Conservation (phyloP, 2,113 vertebrate genomes). For the Ranitomeya imitator region DNA sequence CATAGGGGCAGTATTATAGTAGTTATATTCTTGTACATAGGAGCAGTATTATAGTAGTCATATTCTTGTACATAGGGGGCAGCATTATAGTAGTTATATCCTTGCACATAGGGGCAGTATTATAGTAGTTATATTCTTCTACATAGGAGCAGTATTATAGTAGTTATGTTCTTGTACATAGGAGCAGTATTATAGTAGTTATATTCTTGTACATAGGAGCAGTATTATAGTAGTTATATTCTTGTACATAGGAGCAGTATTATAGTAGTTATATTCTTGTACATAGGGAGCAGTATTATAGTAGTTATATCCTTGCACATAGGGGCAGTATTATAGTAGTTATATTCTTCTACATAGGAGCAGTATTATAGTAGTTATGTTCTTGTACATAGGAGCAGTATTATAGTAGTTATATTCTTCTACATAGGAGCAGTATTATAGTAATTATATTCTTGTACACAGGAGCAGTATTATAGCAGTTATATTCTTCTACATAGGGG, state of each 20-base stretch:
- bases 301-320: too few species aligned
- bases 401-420: slow-evolving; percentile 5
- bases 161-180: background rate
- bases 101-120: background rate
- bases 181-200: background rate
- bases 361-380: slow-evolving; percentile 4
- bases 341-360: background rate
- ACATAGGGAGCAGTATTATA: background rate
- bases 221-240: background rate
- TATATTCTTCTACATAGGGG: background rate
- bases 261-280: slow-evolving; percentile 2
- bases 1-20: too few species aligned
- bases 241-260: background rate
- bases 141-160: background rate
- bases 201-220: background rate
- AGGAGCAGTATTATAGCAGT: background rate
- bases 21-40: background rate
- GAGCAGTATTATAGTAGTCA: too few species aligned
- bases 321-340: background rate
- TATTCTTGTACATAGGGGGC: background rate
- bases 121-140: slow-evolving; percentile 1
- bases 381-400: background rate
- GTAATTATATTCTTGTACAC: background rate
- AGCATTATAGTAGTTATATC: background rate
- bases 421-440: slow-evolving; percentile 11